Base-by-base conservation (phyloP, 2,113 vertebrate species). In the Stigmatopora argus region DNA sequence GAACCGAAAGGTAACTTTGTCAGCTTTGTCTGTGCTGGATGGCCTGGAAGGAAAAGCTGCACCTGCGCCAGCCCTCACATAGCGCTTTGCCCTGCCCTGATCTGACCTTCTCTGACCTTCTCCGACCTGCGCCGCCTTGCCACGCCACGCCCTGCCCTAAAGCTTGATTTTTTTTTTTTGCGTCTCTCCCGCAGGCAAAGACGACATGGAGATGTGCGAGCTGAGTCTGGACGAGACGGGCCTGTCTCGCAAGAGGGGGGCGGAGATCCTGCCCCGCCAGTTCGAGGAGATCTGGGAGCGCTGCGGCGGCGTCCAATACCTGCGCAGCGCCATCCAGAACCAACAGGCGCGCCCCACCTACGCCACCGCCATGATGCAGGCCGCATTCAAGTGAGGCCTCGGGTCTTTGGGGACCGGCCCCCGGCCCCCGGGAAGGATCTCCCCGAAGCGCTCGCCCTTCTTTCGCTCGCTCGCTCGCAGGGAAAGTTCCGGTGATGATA, bases 151-250 rank as follows among this genome's bases (percentile, higher is more conserved):
- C 3, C 26, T 31, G 3, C 26, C 26, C 26, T 31, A 31, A 31
- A 31, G 26, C 26, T 31, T 3, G 26, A 31, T 31, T 31, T 31
- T 31, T 1, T 31, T n/a, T n/a, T n/a, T n/a, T n/a, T n/a, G n/a
- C n/a, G n/a, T n/a, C n/a, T 14, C 13, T 5, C 21, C 26, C 23
- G 0, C 85, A 99, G 97, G 97, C 15, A 99, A 99, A 75, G 97
- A 99, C 66, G 97, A 99, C 73, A 95, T 98, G 92, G 97, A 99
- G 89, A 99, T 99, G 97, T 99, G 97, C 3, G 97, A 99, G 92
- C 90, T 99, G 71, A 97, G 92, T 55, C 94, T 99, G 44, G 95
- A 99, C 74, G 97, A 98, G 89, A 99, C 97, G 15, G 97, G 97
- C 11, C 90, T 99, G 76, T 95, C 96, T 4, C 87, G 96, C 41